Evolutionary conservation across 2,113 vertebrate species (phyloP), one percentile per base, ranked within the genome.

Genomic region (Motacilla tschutschensis): DNA sequence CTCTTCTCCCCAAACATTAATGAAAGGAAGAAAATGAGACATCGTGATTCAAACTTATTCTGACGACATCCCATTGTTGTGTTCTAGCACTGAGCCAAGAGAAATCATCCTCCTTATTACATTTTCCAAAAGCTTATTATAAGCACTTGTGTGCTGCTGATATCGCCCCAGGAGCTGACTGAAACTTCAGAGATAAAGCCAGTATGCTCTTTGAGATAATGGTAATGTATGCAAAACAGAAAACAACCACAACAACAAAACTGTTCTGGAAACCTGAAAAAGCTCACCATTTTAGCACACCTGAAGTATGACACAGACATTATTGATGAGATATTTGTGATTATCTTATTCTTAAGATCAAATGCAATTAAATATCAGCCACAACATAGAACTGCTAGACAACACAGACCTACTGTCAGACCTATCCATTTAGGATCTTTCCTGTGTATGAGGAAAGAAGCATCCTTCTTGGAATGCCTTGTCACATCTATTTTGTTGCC

Each of bases 21-120:
- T 85, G 65, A 93, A 91, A 88, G 54, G 83, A 89, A 89, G 74
- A 46, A 94, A 93, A 92, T 75, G 62, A 92, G 62, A 78, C 0
- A 0, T 57, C 0, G 2, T 62, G 76, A 70, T 91, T 89, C 83
- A 81, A 64, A 89, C 83, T 85, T 58, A 24, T 89, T 83, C 87
- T 89, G 79, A 89, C 0, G 22, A 79, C 58, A 75, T 83, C 47
- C 41, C 44, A 78, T 91, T 91, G 62, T 91, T 92, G 50, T 58
- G 28, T n/a, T 91, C 38, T 43, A 58, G 55, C 35, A 72, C 47
- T 43, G 63, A 80, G 90, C 80, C 90, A 85, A 79, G 53, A 91
- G 69, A 94, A 91, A 85, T 91, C 62, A 85, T 91, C 28, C 18
- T 87, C 16, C 38, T 84, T 38, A 22, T 94, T 87, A 87, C 7